These are phyloP conservation scores for Pocillopora grandis DNA, from an alignment of 92 coral and sea anemone genomes.

Conservation along the genomic window DNA sequence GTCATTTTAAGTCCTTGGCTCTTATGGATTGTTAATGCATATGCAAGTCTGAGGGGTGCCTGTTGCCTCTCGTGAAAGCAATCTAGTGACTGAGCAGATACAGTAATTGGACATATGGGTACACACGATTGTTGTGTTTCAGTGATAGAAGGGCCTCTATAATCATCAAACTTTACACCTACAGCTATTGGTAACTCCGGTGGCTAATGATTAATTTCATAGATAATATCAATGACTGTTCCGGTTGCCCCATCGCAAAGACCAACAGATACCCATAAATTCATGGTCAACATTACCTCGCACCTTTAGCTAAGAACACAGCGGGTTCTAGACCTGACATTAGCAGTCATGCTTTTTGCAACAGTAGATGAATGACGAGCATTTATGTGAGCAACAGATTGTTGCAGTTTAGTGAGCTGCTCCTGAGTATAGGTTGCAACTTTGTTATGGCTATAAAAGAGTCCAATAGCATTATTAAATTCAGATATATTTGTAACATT, in stretches of 20 bases:
- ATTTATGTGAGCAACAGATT: conserved; percentile 55
- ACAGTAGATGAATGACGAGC: conserved; percentile 57
- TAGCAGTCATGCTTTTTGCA: conserved; percentile 49
- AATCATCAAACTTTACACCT: conserved; percentile 49
- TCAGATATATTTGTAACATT: conserved; percentile 34
- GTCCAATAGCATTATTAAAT: conserved; percentile 56
- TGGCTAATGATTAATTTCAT: conserved; percentile 51
- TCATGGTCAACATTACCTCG: conserved; percentile 54
- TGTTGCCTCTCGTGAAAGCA: conserved; percentile 55
- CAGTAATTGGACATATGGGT: conserved; percentile 59
- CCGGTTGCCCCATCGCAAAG: conserved; percentile 65
- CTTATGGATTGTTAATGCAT: conserved; percentile 64
- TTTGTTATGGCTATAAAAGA: conserved; percentile 43
- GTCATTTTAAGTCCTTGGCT: too few species aligned
- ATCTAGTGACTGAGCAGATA: conserved; percentile 43
- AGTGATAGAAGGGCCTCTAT: conserved; percentile 53
- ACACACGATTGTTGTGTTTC: conserved; percentile 48
- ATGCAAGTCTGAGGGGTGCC: conserved; percentile 66
- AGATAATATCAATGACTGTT: conserved; percentile 47
- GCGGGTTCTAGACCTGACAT: conserved; percentile 59
- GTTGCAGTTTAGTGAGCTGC: conserved; percentile 49
- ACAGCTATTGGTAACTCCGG: conserved; percentile 66
- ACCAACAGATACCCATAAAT: conserved; percentile 57
- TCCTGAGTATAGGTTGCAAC: conserved; percentile 55
- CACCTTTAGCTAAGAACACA: conserved; percentile 53